Conservation (phyloP, 53 echinoderm and acorn worm species). For the Echinarachnius parma region DNA sequence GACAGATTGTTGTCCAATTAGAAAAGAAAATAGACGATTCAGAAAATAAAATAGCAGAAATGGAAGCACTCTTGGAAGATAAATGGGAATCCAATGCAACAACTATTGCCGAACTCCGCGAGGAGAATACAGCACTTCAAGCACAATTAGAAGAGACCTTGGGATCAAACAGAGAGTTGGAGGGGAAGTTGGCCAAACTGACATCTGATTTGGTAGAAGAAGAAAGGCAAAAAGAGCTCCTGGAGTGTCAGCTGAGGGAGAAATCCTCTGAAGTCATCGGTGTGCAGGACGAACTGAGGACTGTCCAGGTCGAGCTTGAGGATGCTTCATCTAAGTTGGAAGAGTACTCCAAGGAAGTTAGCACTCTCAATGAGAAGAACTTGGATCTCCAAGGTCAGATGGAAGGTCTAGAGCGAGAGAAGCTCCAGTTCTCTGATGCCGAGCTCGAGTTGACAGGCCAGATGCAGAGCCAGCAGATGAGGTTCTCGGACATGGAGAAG, state of each 20-base stretch:
- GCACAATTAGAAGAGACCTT: too few species aligned
- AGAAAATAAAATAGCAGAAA: constrained; percentile 10
- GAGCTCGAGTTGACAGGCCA: constrained; percentile 22
- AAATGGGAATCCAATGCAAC: constrained; percentile 10
- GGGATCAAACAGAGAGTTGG: too few species aligned
- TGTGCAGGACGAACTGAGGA: constrained; percentile 20
- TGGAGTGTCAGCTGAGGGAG: constrained; percentile 12
- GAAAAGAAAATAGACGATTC: constrained; percentile 14
- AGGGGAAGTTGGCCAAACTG: constrained; percentile 19
- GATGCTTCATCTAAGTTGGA: constrained; percentile 25
- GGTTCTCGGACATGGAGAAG: constrained; percentile 32
- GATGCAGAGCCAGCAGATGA: constrained; percentile 26
- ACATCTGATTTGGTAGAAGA: constrained; percentile 22
- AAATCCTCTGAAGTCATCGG: constrained; percentile 1
- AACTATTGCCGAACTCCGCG: background rate
- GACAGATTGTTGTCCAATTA: constrained; percentile 22
- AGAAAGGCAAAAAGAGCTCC: constrained; percentile 1
- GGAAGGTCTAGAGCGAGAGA: constrained; percentile 38
- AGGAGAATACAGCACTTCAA: constrained; percentile 9
- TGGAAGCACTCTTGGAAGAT: constrained; percentile 19
- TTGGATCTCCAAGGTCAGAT: constrained; percentile 20
- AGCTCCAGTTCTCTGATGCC: constrained; percentile 23
- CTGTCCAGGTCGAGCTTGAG: background rate
- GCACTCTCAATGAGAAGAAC: constrained; percentile 18
- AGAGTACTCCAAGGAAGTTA: constrained; percentile 10